Evolutionary conservation across 2,888 invertebrate genomes (phyloP).

Genomic region (Euzophera pinguis): DNA sequence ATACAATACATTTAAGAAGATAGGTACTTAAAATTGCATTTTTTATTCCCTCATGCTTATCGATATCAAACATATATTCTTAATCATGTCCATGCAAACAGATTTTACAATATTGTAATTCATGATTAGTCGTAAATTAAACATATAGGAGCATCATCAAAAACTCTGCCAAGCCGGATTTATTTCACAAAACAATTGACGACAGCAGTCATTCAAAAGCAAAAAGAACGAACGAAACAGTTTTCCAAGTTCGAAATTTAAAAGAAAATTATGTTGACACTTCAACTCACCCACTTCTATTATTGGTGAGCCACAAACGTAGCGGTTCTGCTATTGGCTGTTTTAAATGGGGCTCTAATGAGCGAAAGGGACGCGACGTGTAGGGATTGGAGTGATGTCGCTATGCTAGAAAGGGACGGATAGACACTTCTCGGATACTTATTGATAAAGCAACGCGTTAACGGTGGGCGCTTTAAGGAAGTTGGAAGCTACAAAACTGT

Average conservation of each 20-base stretch:
- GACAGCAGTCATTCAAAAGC: neutral
- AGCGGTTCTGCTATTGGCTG: slow-evolving; percentile 58
- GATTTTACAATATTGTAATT: too few relatives aligned
- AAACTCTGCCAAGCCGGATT: neutral
- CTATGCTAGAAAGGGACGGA: slow-evolving; percentile 54
- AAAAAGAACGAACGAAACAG: slow-evolving; percentile 19
- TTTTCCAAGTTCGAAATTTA: slow-evolving; percentile 43
- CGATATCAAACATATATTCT: too few relatives aligned
- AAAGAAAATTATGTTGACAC: slow-evolving; percentile 72
- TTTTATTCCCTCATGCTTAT: too few relatives aligned
- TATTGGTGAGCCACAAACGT: slow-evolving; percentile 67
- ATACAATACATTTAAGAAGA: too few relatives aligned
- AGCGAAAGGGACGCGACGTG: slow-evolving; percentile 51
- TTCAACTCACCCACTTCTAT: slow-evolving; percentile 68
- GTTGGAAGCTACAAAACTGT: slow-evolving; percentile 48
- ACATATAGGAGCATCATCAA: too few relatives aligned
- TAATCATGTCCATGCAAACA: too few relatives aligned
- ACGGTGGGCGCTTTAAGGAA: slow-evolving; percentile 58
- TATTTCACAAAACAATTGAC: neutral
- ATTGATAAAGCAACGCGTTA: slow-evolving; percentile 62
- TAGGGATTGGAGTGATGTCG: slow-evolving; percentile 33
- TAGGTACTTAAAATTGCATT: too few relatives aligned
- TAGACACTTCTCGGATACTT: slow-evolving; percentile 76
- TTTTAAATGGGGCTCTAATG: slow-evolving; percentile 62
- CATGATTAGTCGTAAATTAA: too few relatives aligned